A percentile compares a stretch with the other conserved stretches of the same genome.
Conservation (phyloP, 2,888 invertebrate species). For the Synanthedon vespiformis region DNA sequence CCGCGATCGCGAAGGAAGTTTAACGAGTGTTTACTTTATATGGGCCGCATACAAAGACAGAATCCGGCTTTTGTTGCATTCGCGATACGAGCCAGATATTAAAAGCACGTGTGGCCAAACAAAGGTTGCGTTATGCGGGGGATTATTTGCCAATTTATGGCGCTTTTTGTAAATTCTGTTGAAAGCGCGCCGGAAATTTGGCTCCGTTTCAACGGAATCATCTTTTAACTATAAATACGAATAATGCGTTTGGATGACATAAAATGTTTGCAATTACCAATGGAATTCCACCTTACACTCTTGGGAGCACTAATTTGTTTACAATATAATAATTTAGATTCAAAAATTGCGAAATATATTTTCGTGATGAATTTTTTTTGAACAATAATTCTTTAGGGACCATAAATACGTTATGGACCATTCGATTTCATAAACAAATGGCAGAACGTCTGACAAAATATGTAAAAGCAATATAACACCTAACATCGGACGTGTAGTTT, state of each 20-base stretch:
- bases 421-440: too few species aligned
- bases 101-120: constrained; percentile 72
- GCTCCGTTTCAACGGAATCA: constrained; percentile 68
- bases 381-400: too few species aligned
- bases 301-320: constrained; percentile 15
- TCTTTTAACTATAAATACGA: constrained; percentile 63
- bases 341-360: too few species aligned
- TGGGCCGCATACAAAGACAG: constrained; percentile 49
- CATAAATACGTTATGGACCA: too few species aligned
- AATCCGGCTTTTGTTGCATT: constrained; percentile 56
- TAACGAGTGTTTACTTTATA: constrained; percentile 62
- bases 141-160: constrained; percentile 71
- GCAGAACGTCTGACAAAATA: too few species aligned
- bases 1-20: constrained; percentile 26
- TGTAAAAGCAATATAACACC: too few species aligned
- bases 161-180: constrained; percentile 66
- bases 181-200: constrained; percentile 68
- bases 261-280: constrained; percentile 20
- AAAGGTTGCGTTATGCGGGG: constrained; percentile 70
- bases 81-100: constrained; percentile 46
- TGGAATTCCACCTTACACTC: constrained; percentile 33
- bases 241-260: constrained; percentile 42
- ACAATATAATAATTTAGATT: too few species aligned
- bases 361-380: too few species aligned
- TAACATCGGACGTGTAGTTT: too few species aligned